Evolutionary conservation across 2,888 invertebrate genomes (phyloP), one percentile per base, ranked within the genome.

Genomic region (Himalopsyche tibetana): DNA sequence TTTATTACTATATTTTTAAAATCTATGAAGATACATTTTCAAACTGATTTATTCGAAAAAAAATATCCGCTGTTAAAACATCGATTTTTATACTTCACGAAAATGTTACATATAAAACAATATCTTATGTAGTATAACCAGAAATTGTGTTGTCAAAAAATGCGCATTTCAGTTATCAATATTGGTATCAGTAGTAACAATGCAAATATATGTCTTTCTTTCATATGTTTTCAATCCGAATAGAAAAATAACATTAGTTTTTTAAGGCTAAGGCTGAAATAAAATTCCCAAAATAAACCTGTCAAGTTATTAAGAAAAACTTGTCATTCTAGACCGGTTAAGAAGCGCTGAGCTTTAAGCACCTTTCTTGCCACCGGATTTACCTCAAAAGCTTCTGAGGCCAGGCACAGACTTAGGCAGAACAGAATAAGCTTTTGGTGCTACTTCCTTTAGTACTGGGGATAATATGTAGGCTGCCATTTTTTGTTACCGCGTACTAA

Each of bases 301-400:
- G 63, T 63, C 63, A 63, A 19, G 63, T 63, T 63, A 63, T 63
- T 63, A 63, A 63, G 51, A 63, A 63, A 63, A 63, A 63, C 63
- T 63, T 63, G 63, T 63, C 63, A 63, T 63, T 63, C 19, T 63
- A 63, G 63, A 19, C n/a, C 19, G 63, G 63, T 63, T 63, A 63
- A 63, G 63, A 63, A 63, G 63, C 19, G 63, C 63, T 63, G 63
- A 63, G 63, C 63, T 63, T 63, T 63, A 63, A 63, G 63, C 63
- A 63, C 63, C 63, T 63, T 63, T 63, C 63, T 63, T 63, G 28
- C 63, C 19, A 19, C n/a, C 28, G 63, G 63, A 63, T 63, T 63
- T 63, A 63, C 63, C 63, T 63, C 63, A 19, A 63, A 63, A 63
- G 63, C 63, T 63, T 63, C 63, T 63, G 63, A 11, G 28, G 63